These are phyloP conservation scores for Sinocyclocheilus anshuiensis DNA, from an alignment of 2,113 vertebrate genomes.

Conservation along the genomic window DNA sequence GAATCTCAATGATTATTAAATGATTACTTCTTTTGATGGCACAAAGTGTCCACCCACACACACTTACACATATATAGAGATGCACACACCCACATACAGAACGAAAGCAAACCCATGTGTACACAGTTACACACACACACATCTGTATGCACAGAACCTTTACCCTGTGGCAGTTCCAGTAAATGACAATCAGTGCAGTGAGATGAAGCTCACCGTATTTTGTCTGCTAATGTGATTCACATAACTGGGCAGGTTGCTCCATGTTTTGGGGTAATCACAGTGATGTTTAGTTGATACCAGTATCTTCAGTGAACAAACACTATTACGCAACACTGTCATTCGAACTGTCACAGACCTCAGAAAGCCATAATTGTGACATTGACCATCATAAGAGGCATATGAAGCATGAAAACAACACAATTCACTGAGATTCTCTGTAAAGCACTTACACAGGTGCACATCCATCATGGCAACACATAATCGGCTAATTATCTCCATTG, in stretches of 20 bases:
- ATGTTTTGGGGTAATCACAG: neutral
- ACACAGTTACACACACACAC: neutral
- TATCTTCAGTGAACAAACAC: conserved; percentile 22
- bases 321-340: conserved; percentile 14
- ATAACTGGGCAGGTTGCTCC: conserved; percentile 44
- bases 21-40: too few species aligned
- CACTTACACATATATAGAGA: too few species aligned
- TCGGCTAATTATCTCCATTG: neutral
- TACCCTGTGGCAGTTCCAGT: neutral
- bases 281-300: neutral
- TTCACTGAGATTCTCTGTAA: neutral
- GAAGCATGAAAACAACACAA: neutral
- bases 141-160: neutral
- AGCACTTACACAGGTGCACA: neutral
- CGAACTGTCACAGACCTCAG: neutral
- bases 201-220: neutral
- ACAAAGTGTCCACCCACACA: too few species aligned
- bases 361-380: neutral
- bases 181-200: neutral
- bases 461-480: neutral
- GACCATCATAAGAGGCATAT: neutral
- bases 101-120: too few species aligned
- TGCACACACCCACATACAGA: too few species aligned
- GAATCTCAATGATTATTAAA: too few species aligned
- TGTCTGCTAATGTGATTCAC: conserved; percentile 33